Base-by-base conservation (phyloP, 2,113 vertebrate genomes). In the Gila orcuttii region DNA sequence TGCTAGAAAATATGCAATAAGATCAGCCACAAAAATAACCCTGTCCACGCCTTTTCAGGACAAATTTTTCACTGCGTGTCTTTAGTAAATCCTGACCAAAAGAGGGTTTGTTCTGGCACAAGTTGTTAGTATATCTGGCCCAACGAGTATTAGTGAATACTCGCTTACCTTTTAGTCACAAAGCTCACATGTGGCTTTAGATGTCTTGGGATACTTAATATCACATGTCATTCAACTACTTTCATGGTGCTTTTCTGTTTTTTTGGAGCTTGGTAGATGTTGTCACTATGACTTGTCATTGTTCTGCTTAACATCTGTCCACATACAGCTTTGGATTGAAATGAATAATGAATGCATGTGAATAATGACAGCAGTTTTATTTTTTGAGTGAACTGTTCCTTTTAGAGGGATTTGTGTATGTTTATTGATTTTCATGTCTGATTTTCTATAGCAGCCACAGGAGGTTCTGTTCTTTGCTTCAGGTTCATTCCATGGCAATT, bases 391-490 rank as follows among this genome's bases (percentile, higher is more conserved):
- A 47, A 25, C 39, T 47, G 11, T 47, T 74, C 23, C 23, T 47
- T 74, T 25, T 47, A 25, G 39, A 47, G 71, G 23, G 71, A 47
- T 74, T 74, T 47, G 23, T 25, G 23, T 1, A n/a, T 10, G 12
- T n/a, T 74, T 15, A 74, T 74, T 74, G 71, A 74, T 74, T 74
- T 74, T 74, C 71, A 47, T 47, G 71, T 25, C 31, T 69, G 71
- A 25, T 25, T 74, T 45, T 74, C 68, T 23, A 42, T 1, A 23
- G 39, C 71, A n/a, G 39, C 1, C 69, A 13, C 39, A 74, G 71
- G 23, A 47, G 39, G 71, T 75, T 75, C 42, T 47, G 73, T 47
- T 75, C 42, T 75, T 75, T 75, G 73, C 73, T 75, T 75, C 73
- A 28, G 73, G 73, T 75, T n/a, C n/a, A 75, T 75, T 50, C 73